A percentile compares a stretch with the other conserved stretches of the same genome.
phyloP scores from a whole-genome alignment of 2,888 invertebrate genomes.

The Eilema griseolum region DNA sequence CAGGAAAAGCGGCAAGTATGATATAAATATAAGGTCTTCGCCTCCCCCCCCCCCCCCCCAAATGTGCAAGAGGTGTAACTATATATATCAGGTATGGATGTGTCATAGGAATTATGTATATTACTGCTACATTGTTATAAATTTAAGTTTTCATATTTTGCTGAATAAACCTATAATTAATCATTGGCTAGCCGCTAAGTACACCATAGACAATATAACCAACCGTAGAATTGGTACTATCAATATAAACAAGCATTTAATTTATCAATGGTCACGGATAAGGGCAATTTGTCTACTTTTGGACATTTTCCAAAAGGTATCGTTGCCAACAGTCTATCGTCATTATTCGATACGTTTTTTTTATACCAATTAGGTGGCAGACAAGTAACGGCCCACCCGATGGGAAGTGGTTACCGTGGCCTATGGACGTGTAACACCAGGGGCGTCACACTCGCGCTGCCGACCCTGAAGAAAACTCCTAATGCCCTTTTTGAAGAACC shows the following conservation, averaged over 20 bases:
- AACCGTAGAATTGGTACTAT: not conserved
- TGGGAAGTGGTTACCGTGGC: no score
- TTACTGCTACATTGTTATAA: not conserved
- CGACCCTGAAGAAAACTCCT: no score
- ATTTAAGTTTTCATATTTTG: not conserved
- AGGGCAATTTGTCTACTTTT: not conserved
- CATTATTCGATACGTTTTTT: not conserved
- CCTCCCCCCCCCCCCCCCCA: no score
- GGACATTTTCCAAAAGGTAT: not conserved
- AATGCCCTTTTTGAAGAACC: no score
- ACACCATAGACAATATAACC: not conserved
- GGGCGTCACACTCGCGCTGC: no score
- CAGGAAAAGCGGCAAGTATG: no score
- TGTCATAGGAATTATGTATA: no score
- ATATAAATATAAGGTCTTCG: no score
- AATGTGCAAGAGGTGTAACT: not conserved
- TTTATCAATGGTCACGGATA: slow-evolving; percentile 3
- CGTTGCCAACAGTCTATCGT: not conserved
- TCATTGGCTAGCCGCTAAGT: not conserved
- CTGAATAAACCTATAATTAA: not conserved
- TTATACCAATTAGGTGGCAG: no score
- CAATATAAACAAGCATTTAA: not conserved
- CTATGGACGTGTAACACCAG: no score
- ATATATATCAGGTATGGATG: no score
- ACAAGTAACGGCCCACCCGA: no score